Conservation (phyloP, 2,113 vertebrate species). For the Megaceryle torquata region DNA sequence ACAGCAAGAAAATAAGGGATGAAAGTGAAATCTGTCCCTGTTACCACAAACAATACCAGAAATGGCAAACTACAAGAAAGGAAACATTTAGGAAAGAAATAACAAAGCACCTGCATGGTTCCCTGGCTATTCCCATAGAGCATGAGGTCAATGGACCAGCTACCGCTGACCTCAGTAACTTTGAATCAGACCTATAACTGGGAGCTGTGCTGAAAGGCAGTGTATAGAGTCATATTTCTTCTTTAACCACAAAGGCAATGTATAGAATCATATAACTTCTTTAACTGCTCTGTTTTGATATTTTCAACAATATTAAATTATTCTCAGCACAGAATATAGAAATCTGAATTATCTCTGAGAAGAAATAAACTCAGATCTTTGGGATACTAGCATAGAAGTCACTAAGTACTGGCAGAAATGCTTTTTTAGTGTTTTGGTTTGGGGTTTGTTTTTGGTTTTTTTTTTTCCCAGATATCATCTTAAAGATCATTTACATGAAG, state of each 20-base stretch:
- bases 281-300: background rate
- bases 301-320: background rate
- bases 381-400: background rate
- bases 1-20: background rate
- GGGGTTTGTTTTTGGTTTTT: background rate
- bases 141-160: background rate
- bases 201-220: background rate
- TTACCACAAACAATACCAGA: background rate
- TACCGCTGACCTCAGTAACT: background rate
- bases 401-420: background rate
- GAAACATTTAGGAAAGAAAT: background rate
- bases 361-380: background rate
- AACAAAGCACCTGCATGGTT: background rate
- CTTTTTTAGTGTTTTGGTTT: background rate
- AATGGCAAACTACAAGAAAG: background rate
- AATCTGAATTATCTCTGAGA: background rate
- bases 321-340: background rate
- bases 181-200: background rate
- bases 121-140: background rate
- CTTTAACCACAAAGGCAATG: background rate
- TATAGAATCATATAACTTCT: background rate
- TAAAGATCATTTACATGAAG: background rate
- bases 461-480: background rate
- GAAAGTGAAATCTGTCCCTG: background rate
- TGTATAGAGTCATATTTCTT: background rate